Evolutionary conservation across 2,888 invertebrate genomes (phyloP), one percentile per base, ranked within the genome.

Genomic region (Acheta domesticus): DNA sequence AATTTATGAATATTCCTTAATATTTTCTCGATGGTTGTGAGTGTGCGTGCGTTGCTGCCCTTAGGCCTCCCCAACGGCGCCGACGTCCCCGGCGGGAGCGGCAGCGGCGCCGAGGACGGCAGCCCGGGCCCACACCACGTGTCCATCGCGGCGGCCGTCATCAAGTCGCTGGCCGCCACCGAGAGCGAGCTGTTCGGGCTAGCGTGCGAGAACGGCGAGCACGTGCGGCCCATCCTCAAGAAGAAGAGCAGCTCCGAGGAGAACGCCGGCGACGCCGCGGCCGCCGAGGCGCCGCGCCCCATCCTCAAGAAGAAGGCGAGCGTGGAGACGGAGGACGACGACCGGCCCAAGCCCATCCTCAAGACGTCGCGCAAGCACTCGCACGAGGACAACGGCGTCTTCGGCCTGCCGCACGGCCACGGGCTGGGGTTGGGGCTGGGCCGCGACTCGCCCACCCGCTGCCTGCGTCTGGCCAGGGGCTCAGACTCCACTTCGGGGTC

Each of bases 281-380:
- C 79, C 14, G 79, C 79, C 62, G 83, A 82, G 16, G 85, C 83
- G 83, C 88, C 88, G 2, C 86, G 87, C 86, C 96, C 96, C 5
- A 96, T 96, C 84, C 86, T 96, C 74, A 96, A 96, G 87, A 96
- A 96, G 88, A 96, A 96, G 86, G 48, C 48, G 83, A 89, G 91
- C 49, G 81, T 81, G 1, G 84, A 84, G 76, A 86, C 86, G 79
- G 88, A 87, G 79, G 85, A 85, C 84, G 94, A 93, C 83, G 93
- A 93, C 77, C 89, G 91, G 83, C 92, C 92, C 0, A 92, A 91
- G 84, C 94, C 95, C 49, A 96, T 96, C 83, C 87, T 96, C 75
- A 96, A 95, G 86, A 90, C 91, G 77, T 91, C 92, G 1, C 91
- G 91, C 83, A 92, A 91, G 84, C 89, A 90, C 84, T 91, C 91